Evolutionary conservation across 2,113 vertebrate species (phyloP).

Genomic region (Hoplias malabaricus): DNA sequence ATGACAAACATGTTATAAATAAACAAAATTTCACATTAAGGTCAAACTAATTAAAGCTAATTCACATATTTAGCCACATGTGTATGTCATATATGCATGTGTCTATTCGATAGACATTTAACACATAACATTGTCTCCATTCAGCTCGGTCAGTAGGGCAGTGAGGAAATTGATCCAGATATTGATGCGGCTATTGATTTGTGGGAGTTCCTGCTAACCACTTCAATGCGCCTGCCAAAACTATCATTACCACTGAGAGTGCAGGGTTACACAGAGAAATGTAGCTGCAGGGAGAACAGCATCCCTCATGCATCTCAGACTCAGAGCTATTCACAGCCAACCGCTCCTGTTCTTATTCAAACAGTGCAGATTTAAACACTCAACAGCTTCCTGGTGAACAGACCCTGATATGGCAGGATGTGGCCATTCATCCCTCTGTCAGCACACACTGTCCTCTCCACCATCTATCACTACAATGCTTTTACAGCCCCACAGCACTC

Average conservation of each 20-base stretch:
- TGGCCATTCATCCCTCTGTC: slow-evolving; percentile 15
- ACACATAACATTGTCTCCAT: neutral
- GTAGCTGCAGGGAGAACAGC: neutral
- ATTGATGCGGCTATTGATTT: slow-evolving; percentile 34
- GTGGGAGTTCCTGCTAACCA: slow-evolving; percentile 13
- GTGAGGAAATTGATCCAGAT: slow-evolving; percentile 16
- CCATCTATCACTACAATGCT: slow-evolving; percentile 7
- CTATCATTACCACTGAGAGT: neutral
- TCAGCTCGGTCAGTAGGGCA: slow-evolving; percentile 16
- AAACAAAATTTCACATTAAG: neutral
- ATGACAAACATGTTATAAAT: neutral
- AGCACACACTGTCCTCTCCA: neutral
- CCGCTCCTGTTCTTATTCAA: slow-evolving; percentile 1
- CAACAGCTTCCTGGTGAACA: slow-evolving; percentile 17
- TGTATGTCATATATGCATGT: neutral
- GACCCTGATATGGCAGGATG: slow-evolving; percentile 10
- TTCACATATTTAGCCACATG: neutral
- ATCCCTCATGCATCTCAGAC: neutral
- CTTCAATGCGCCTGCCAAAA: slow-evolving; percentile 19
- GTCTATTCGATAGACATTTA: slow-evolving; percentile 4
- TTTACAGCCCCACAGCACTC: neutral
- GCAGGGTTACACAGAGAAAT: neutral
- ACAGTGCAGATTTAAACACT: slow-evolving; percentile 10
- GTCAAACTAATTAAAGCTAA: neutral
- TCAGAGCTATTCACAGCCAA: neutral